Percentiles rank a stretch among this genome's conserved stretches.
These are phyloP conservation scores for Noturus placidus DNA, from an alignment of 2,113 vertebrate genomes.

Conservation along the genomic window DNA sequence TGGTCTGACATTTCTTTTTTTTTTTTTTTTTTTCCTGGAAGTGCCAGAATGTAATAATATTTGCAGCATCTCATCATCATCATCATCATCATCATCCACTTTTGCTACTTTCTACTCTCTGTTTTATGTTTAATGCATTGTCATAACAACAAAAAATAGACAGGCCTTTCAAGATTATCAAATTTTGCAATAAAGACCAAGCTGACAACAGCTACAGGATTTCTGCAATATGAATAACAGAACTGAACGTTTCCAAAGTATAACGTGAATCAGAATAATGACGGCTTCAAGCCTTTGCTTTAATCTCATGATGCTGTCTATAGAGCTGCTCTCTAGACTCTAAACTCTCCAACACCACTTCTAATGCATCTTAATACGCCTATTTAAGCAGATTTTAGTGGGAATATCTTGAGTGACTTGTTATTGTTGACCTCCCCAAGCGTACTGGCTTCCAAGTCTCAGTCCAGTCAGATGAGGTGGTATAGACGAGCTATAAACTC, in stretches of 20 bases:
- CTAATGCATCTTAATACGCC: neutral
- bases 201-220: neutral
- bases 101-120: neutral
- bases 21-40: neutral
- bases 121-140: neutral
- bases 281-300: neutral
- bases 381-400: neutral
- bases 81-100: neutral
- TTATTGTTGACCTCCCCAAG: neutral
- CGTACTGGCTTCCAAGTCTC: neutral
- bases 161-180: neutral
- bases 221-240: neutral
- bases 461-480: conserved; percentile 25
- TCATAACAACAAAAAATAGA: neutral
- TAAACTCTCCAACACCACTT: neutral
- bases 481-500: conserved; percentile 42
- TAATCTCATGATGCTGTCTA: neutral
- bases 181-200: neutral
- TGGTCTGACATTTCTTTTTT: too few relatives aligned
- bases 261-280: neutral
- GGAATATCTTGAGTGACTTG: neutral
- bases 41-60: neutral
- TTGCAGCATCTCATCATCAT: neutral
- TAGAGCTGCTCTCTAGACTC: neutral
- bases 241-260: neutral